Evolutionary conservation across 2,113 vertebrate genomes (phyloP).

Genomic region (Brienomyrus brachyistius): DNA sequence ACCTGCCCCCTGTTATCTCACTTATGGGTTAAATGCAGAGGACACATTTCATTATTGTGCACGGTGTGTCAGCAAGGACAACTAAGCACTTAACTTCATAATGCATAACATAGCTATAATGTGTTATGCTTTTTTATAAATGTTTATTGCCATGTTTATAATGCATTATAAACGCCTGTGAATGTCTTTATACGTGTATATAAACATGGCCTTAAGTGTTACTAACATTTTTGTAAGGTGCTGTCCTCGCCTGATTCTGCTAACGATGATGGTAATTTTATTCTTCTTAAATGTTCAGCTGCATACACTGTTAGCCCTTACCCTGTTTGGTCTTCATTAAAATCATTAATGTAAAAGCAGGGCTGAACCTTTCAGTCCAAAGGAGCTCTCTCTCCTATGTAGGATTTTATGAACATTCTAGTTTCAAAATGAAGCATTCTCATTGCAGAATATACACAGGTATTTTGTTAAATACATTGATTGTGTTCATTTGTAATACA

Average conservation of each 20-base stretch:
- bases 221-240: not conserved
- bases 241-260: not conserved
- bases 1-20: too few species aligned
- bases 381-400: not conserved
- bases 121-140: too few species aligned
- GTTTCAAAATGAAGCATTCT: not conserved
- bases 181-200: too few species aligned
- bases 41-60: too few species aligned
- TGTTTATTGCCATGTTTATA: too few species aligned
- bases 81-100: too few species aligned
- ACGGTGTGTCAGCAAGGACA: too few species aligned
- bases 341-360: not conserved
- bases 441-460: not conserved
- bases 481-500: not conserved
- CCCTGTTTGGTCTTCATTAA: not conserved
- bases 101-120: too few species aligned
- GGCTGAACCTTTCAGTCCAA: not conserved
- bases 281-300: not conserved
- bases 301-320: not conserved
- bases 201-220: too few species aligned
- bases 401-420: not conserved
- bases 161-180: too few species aligned
- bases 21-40: too few species aligned
- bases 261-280: not conserved
- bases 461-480: not conserved